Evolutionary conservation across 2,888 invertebrate species (phyloP).

Genomic region (Hedychridium roseum): DNA sequence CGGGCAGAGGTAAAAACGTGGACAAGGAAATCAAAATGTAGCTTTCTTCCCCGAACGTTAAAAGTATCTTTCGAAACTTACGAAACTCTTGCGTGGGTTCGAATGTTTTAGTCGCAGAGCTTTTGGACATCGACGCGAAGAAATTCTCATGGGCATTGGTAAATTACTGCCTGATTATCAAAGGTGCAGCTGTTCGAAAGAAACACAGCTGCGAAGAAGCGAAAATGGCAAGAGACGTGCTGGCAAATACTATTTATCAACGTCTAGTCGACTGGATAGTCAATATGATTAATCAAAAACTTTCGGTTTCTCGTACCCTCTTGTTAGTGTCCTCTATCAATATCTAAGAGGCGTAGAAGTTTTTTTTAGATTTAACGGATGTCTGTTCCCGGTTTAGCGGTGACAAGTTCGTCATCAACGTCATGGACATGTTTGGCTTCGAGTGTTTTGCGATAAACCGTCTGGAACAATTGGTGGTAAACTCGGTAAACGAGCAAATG

Average conservation of each 20-base stretch:
- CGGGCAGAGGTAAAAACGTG: slow-evolving; percentile 66
- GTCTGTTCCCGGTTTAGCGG: slow-evolving; percentile 69
- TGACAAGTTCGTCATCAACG: slow-evolving; percentile 80
- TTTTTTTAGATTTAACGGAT: not conserved
- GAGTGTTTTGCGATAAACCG: slow-evolving; percentile 89
- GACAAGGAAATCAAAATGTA: not conserved
- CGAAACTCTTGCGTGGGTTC: not conserved
- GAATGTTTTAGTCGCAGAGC: slow-evolving; percentile 70
- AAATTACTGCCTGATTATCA: slow-evolving; percentile 83
- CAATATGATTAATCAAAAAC: slow-evolving; percentile 83
- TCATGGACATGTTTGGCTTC: slow-evolving; percentile 91
- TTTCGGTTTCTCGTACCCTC: slow-evolving; percentile 83
- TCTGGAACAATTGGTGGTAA: slow-evolving; percentile 87
- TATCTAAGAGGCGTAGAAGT: not conserved
- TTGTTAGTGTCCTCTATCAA: slow-evolving; percentile 73
- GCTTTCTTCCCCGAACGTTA: no score
- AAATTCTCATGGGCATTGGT: slow-evolving; percentile 87
- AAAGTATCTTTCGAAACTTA: not conserved
- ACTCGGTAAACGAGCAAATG: slow-evolving; percentile 90
- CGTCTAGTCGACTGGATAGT: slow-evolving; percentile 90
- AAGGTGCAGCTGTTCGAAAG: slow-evolving; percentile 74
- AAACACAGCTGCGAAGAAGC: slow-evolving; percentile 83
- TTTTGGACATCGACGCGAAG: slow-evolving; percentile 80
- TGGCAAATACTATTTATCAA: slow-evolving; percentile 85
- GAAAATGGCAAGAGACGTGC: slow-evolving; percentile 81